Percentiles rank a stretch among this genome's conserved stretches.
Conservation (phyloP, 2,113 vertebrate genomes). For the Hypanus sabinus region DNA sequence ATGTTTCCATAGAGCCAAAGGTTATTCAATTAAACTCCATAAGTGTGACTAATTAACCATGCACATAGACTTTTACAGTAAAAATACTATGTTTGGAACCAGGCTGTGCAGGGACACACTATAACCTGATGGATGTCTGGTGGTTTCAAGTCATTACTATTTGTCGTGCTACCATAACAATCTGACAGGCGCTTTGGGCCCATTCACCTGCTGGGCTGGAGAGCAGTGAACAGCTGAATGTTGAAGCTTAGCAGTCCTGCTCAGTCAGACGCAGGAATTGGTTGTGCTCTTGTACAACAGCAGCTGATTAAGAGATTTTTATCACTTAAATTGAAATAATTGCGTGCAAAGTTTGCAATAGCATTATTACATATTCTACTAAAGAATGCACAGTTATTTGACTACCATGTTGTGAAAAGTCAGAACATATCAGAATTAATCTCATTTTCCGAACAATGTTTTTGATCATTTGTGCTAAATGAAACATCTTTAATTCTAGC, state of each 20-base stretch:
- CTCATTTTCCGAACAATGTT: background rate
- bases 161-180: conserved; percentile 89
- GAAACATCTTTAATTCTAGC: background rate
- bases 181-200: conserved; percentile 68
- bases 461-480: background rate
- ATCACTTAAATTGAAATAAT: conserved; percentile 54
- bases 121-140: conserved; percentile 89
- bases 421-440: conserved; percentile 3
- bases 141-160: conserved; percentile 92
- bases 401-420: background rate
- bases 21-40: conserved; percentile 62
- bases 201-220: conserved; percentile 93
- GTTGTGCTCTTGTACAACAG: conserved; percentile 65
- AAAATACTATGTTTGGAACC: conserved; percentile 52
- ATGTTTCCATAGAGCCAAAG: conserved; percentile 54
- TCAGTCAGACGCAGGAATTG: conserved; percentile 79
- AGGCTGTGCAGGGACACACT: conserved; percentile 62
- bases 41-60: conserved; percentile 60
- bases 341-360: background rate
- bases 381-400: background rate
- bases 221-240: conserved; percentile 90
- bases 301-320: conserved; percentile 94
- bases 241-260: conserved; percentile 89
- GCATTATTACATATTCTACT: background rate
- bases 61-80: conserved; percentile 46